phyloP scores from a whole-genome alignment of 2,888 invertebrate species.

The Bruchidius siliquastri region DNA sequence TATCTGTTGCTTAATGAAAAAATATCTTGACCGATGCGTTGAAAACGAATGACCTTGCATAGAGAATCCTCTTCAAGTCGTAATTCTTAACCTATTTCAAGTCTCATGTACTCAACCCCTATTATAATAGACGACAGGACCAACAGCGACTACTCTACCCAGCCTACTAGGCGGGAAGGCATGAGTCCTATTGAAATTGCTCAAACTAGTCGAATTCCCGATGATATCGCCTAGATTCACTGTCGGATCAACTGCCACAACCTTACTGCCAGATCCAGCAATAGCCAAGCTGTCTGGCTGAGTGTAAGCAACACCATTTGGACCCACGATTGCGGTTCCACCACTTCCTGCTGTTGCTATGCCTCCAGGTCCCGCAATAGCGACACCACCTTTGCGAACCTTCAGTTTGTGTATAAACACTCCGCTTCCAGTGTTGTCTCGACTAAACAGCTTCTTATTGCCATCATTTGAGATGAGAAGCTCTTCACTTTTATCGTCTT shows the following conservation, averaged over 20 bases:
- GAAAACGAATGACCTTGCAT: constrained; percentile 5
- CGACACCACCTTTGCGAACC: constrained; percentile 71
- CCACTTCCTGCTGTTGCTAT: constrained; percentile 75
- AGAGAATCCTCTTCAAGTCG: constrained; percentile 1
- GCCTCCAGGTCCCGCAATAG: constrained; percentile 78
- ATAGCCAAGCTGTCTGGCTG: constrained; percentile 72
- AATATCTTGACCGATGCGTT: not conserved
- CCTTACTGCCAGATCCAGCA: constrained; percentile 68
- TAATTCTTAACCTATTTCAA: not conserved
- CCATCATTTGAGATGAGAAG: constrained; percentile 31
- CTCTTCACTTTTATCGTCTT: constrained; percentile 33
- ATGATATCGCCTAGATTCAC: constrained; percentile 57
- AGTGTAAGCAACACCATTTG: constrained; percentile 71
- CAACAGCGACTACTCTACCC: constrained; percentile 68
- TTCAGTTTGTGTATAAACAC: constrained; percentile 66
- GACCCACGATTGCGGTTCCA: constrained; percentile 76
- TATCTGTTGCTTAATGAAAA: not conserved
- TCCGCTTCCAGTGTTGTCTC: constrained; percentile 53
- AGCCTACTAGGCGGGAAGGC: constrained; percentile 48
- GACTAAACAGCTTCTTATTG: constrained; percentile 38
- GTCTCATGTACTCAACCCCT: constrained; percentile 27
- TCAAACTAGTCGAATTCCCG: constrained; percentile 21
- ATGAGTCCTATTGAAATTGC: not conserved
- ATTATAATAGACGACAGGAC: constrained; percentile 67
- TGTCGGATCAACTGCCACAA: constrained; percentile 61